phyloP scores from a whole-genome alignment of 2,888 invertebrate species.

The Cyclophora albipunctata region DNA sequence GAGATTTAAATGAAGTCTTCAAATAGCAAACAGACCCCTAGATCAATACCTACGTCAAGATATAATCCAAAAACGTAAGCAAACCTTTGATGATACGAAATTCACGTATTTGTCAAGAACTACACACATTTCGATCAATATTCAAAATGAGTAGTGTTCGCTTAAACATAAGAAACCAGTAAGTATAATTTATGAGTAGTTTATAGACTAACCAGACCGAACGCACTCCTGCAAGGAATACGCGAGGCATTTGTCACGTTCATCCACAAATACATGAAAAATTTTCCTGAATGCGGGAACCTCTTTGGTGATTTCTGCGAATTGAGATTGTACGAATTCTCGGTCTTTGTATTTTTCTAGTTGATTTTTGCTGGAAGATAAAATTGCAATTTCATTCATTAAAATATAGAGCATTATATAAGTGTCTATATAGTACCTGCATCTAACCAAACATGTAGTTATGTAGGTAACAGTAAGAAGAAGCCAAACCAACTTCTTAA shows the following conservation, averaged over 20 bases:
- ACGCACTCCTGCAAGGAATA: constrained; percentile 67
- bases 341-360: constrained; percentile 62
- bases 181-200: background rate
- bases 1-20: too few relatives aligned
- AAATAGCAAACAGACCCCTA: too few relatives aligned
- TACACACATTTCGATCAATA: background rate
- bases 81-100: too few relatives aligned
- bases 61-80: too few relatives aligned
- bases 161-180: background rate
- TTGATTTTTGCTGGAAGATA: constrained; percentile 41
- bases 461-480: too few relatives aligned
- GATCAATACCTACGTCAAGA: too few relatives aligned
- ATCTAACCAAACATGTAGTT: too few relatives aligned
- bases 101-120: background rate
- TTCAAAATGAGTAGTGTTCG: background rate
- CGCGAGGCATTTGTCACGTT: constrained; percentile 64
- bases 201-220: constrained; percentile 34
- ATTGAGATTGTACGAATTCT: constrained; percentile 63
- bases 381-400: too few relatives aligned
- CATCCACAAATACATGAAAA: constrained; percentile 67
- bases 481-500: too few relatives aligned
- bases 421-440: too few relatives aligned
- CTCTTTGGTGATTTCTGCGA: constrained; percentile 60
- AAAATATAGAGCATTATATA: too few relatives aligned
- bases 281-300: constrained; percentile 69